Evolutionary conservation across 2,113 vertebrate genomes (phyloP).

Genomic region (Thymallus thymallus): DNA sequence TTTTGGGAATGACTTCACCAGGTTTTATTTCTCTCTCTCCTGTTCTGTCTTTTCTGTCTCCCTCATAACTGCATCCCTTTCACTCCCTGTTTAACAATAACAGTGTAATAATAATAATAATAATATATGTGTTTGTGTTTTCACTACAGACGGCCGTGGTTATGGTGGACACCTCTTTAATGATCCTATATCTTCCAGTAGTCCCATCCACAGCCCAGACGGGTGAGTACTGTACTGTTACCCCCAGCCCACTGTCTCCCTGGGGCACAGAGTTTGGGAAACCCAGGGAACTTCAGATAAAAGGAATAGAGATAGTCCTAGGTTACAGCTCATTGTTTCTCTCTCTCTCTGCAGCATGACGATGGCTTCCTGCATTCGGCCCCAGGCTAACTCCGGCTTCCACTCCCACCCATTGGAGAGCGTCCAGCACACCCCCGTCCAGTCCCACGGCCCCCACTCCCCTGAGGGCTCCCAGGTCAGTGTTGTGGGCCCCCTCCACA

Average conservation of each 20-base stretch:
- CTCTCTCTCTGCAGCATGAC: constrained; percentile 63
- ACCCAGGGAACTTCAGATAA: too few relatives aligned
- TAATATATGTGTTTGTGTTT: background rate
- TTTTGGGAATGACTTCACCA: background rate
- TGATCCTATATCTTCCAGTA: constrained; percentile 79
- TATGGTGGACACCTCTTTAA: constrained; percentile 61
- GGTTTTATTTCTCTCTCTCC: background rate
- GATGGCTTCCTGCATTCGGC: constrained; percentile 64
- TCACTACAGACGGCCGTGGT: constrained; percentile 41
- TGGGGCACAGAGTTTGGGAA: background rate
- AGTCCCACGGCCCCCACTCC: constrained; percentile 62
- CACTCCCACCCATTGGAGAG: constrained; percentile 65
- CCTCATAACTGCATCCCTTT: background rate
- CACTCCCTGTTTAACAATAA: background rate
- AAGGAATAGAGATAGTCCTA: too few relatives aligned
- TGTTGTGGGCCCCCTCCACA: constrained; percentile 74
- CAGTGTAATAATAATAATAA: background rate
- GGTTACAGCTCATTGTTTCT: background rate
- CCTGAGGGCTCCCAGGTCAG: constrained; percentile 78
- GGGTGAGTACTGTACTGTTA: constrained; percentile 71
- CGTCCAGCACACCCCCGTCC: constrained; percentile 47
- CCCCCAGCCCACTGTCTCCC: background rate
- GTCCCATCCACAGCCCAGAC: constrained; percentile 80
- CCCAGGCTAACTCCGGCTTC: constrained; percentile 64
- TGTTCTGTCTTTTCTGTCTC: background rate